Evolutionary conservation across 2,888 invertebrate species (phyloP), one percentile per base, ranked within the genome.

Genomic region (Drosophila prostipennis): DNA sequence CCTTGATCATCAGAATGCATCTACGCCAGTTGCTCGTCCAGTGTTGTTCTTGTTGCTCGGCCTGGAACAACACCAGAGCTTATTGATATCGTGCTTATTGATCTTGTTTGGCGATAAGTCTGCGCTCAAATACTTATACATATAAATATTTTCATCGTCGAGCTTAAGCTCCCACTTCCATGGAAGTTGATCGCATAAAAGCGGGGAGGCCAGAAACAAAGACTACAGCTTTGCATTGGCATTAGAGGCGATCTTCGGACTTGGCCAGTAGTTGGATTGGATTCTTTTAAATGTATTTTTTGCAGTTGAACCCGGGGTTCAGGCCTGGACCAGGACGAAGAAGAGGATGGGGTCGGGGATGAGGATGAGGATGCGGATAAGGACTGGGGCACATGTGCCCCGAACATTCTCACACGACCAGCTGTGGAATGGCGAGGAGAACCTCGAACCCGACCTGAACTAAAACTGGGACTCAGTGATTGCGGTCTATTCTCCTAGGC

Each of bases 21-120:
- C 55, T 51, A 36, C 40, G 16, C 48, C 48, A 32, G 32, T 48
- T 32, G 48, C 48, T 48, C 32, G 49, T 51, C 26, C 56, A 14
- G 56, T 29, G 52, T 43, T 65, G 69, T 45, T 53, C 69, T 37
- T 72, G 68, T 74, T 72, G 53, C 59, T 74, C 69, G 57, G 57
- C 16, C 69, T 65, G 64, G 43, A 64, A 69, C 80, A 82, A 82
- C 64, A 73, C 68, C 72, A 63, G 79, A 88, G 89, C 88, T 86
- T 90, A 91, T 91, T 91, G 91, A 91, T 91, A 91, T 91, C 91
- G 91, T 91, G 91, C 90, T 90, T 91, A 91, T 91, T 90, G 91
- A 91, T 91, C 91, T 91, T 91, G 91, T 91, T 90, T 80, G 79
- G 70, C 86, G 91, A 91, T 91, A 91, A 91, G 89, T 80, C 87